phyloP scores from a whole-genome alignment of 1,140 invertebrate species.

The Drosophila cardini region DNA sequence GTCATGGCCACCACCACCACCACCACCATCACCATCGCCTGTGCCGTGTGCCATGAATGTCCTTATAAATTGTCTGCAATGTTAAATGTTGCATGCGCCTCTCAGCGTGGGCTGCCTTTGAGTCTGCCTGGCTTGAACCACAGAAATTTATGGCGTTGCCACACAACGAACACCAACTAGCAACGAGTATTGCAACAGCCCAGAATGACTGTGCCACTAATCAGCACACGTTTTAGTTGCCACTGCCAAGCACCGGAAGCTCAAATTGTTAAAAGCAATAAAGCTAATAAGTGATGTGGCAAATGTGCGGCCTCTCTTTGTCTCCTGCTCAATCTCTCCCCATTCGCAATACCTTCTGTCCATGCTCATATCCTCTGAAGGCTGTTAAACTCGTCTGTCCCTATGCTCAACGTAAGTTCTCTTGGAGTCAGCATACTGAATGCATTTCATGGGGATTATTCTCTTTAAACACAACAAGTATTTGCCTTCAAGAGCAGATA shows the following conservation, averaged over 20 bases:
- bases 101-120: conserved; percentile 62
- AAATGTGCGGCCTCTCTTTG: conserved; percentile 65
- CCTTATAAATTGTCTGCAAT: conserved; percentile 82
- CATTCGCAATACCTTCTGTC: background rate
- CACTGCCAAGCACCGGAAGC: conserved; percentile 75
- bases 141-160: conserved; percentile 73
- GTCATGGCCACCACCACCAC: conserved; percentile 37
- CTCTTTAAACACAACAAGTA: background rate
- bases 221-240: conserved; percentile 79
- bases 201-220: conserved; percentile 61
- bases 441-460: background rate
- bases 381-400: conserved; percentile 2
- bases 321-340: background rate
- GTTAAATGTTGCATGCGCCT: conserved; percentile 78
- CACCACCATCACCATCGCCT: conserved; percentile 20
- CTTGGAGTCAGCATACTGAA: conserved; percentile 23
- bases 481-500: background rate
- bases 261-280: conserved; percentile 82
- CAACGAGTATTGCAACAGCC: conserved; percentile 37
- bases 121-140: conserved; percentile 70
- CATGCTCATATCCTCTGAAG: conserved; percentile 3
- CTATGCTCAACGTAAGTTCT: background rate
- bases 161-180: conserved; percentile 30
- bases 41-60: conserved; percentile 76
- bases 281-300: conserved; percentile 82